A percentile compares a stretch with the other conserved stretches of the same genome.
Conservation (phyloP, 1,140 invertebrate species). For the Halictus rubicundus region DNA sequence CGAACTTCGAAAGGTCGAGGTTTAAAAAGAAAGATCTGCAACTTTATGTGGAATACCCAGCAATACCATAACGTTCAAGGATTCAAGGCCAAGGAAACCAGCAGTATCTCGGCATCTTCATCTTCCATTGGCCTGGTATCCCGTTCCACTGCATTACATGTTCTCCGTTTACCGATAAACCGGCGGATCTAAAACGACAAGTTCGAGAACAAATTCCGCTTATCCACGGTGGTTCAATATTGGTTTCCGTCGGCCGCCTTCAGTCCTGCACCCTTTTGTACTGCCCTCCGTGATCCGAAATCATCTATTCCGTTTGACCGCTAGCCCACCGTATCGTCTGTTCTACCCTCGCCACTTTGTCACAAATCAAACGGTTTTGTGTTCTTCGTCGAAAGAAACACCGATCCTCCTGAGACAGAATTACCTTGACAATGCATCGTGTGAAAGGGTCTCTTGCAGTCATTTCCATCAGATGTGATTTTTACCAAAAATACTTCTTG, state of each 20-base stretch:
- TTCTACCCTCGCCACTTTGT: background rate
- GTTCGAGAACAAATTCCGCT: constrained; percentile 5
- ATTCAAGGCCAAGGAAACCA: no score
- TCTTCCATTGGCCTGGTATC: background rate
- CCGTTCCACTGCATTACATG: background rate
- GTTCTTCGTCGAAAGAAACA: background rate
- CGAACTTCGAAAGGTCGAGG: no score
- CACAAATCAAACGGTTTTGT: constrained; percentile 1
- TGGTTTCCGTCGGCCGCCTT: background rate
- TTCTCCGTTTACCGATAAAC: constrained; percentile 1
- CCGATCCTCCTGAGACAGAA: no score
- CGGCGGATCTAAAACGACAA: constrained; percentile 3
- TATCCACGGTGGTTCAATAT: background rate
- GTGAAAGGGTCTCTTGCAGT: no score
- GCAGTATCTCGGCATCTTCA: background rate
- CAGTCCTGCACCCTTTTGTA: background rate
- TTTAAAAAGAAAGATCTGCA: no score
- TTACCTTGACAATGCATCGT: no score
- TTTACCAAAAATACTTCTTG: no score
- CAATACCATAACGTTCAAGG: no score
- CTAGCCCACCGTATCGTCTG: background rate
- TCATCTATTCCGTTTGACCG: constrained; percentile 2
- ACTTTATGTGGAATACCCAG: no score
- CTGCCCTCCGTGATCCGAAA: background rate
- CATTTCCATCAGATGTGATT: no score